Percentiles rank a stretch among this genome's conserved stretches.
Conservation (phyloP, 1,140 invertebrate genomes). For the Acromyrmex charruanus region DNA sequence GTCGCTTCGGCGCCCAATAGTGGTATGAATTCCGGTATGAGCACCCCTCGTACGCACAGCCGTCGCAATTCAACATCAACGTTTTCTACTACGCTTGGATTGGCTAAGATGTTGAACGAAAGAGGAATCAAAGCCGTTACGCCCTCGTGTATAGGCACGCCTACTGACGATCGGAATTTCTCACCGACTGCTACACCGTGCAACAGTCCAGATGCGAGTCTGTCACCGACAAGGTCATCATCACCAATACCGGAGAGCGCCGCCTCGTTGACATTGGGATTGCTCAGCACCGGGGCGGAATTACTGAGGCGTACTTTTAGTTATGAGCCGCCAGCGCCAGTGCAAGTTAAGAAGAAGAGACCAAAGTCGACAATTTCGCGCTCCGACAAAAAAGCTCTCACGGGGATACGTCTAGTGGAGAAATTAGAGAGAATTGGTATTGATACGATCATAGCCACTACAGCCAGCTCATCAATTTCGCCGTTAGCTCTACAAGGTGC, state of each 20-base stretch:
- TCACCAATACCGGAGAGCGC: constrained; percentile 85
- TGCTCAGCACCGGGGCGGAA: constrained; percentile 91
- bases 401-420: constrained; percentile 88
- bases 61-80: constrained; percentile 91
- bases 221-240: constrained; percentile 87
- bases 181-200: constrained; percentile 94
- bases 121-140: constrained; percentile 92
- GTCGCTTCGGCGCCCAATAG: constrained; percentile 88
- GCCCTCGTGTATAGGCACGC: constrained; percentile 88
- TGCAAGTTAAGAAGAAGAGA: constrained; percentile 83
- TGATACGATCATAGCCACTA: constrained; percentile 88
- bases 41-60: constrained; percentile 88
- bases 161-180: constrained; percentile 89
- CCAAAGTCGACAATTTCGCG: constrained; percentile 85
- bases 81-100: constrained; percentile 92
- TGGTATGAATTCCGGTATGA: constrained; percentile 88
- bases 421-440: constrained; percentile 91
- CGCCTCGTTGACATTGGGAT: constrained; percentile 88
- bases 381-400: constrained; percentile 86
- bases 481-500: constrained; percentile 88
- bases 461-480: constrained; percentile 84
- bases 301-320: constrained; percentile 90
- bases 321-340: constrained; percentile 81
- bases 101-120: constrained; percentile 94
- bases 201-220: constrained; percentile 91